These are phyloP conservation scores for Diabrotica virgifera DNA, from an alignment of 1,140 invertebrate genomes.

Conservation along the genomic window DNA sequence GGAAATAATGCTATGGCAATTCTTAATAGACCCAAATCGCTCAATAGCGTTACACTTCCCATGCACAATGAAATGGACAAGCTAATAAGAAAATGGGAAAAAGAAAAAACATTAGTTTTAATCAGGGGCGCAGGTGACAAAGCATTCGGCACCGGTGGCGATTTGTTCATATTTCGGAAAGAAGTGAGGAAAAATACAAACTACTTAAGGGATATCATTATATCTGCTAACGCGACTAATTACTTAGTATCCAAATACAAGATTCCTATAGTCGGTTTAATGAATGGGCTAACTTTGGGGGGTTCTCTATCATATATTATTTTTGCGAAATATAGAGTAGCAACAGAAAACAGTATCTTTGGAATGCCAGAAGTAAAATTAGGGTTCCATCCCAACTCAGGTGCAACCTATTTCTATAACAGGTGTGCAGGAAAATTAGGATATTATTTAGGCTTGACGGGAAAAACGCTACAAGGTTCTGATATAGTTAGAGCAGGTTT, in stretches of 20 bases:
- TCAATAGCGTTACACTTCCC: not conserved
- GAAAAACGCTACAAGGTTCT: constrained; percentile 75
- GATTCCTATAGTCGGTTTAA: constrained; percentile 89
- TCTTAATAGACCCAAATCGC: not conserved
- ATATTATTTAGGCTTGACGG: constrained; percentile 87
- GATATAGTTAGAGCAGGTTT: constrained; percentile 89
- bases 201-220: constrained; percentile 41
- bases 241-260: constrained; percentile 78
- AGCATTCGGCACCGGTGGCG: not conserved
- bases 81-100: not conserved
- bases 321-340: constrained; percentile 89
- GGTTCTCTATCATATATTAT: constrained; percentile 88
- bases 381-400: constrained; percentile 95
- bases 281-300: constrained; percentile 98
- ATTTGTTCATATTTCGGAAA: constrained; percentile 66
- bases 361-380: constrained; percentile 98
- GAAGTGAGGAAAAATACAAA: constrained; percentile 82
- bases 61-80: not conserved
- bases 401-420: constrained; percentile 87
- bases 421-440: constrained; percentile 84
- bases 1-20: not conserved
- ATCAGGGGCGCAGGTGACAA: not conserved
- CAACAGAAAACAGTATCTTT: constrained; percentile 94
- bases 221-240: not conserved
- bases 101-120: not conserved